These are phyloP conservation scores for Perca fluviatilis DNA, from an alignment of 2,113 vertebrate species.

Conservation along the genomic window DNA sequence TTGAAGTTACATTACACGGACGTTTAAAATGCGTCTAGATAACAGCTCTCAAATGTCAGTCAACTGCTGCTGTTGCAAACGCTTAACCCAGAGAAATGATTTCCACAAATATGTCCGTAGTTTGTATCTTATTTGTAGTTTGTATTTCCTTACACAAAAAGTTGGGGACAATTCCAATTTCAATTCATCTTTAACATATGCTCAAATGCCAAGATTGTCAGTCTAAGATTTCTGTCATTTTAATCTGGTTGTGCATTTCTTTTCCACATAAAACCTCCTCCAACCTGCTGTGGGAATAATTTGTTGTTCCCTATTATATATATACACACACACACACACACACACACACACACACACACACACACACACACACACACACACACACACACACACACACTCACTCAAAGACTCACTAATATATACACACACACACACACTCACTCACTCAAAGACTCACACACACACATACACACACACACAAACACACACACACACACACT, in stretches of 20 bases:
- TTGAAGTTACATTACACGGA: too few relatives aligned
- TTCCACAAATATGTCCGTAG: too few relatives aligned
- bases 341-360: constrained; percentile 38
- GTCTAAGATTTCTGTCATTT: not conserved
- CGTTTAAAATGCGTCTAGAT: not conserved
- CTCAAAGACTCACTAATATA: constrained; percentile 11
- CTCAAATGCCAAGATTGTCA: not conserved
- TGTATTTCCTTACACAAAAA: not conserved
- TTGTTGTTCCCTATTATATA: constrained; percentile 37
- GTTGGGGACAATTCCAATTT: not conserved
- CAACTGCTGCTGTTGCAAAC: not conserved
- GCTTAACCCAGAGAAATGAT: too few relatives aligned
- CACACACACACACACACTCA: not conserved
- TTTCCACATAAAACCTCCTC: constrained; percentile 1
- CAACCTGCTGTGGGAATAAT: constrained; percentile 10
- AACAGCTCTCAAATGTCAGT: not conserved
- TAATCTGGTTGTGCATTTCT: not conserved
- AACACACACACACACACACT: constrained; percentile 26
- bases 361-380: constrained; percentile 34
- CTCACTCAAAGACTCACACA: not conserved
- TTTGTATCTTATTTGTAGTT: not conserved
- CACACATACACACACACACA: constrained; percentile 34
- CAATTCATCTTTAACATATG: not conserved
- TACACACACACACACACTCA: constrained; percentile 19
- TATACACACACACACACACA: constrained; percentile 34